phyloP scores from a whole-genome alignment of 2,113 vertebrate species.

The Corvus moneduloides region DNA sequence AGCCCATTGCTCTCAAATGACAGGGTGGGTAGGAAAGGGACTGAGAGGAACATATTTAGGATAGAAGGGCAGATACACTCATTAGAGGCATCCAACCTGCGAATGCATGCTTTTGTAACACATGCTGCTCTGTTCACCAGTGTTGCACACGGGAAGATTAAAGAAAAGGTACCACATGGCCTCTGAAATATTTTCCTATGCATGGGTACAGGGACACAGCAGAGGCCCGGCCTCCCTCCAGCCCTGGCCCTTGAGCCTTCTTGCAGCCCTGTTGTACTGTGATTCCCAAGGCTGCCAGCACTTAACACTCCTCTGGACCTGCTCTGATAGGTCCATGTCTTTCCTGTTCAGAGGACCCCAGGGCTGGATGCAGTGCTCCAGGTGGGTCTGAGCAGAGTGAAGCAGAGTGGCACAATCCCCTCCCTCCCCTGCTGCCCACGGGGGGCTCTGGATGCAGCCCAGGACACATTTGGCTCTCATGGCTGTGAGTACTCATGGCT shows the following conservation, averaged over 20 bases:
- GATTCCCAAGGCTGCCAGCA: not conserved
- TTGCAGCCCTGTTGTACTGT: not conserved
- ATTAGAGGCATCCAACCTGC: not conserved
- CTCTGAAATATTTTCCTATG: not conserved
- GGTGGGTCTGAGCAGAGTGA: not conserved
- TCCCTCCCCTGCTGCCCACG: accelerated
- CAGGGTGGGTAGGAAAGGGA: not conserved
- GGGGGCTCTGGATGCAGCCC: accelerated
- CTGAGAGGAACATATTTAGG: not conserved
- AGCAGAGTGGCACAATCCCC: not conserved
- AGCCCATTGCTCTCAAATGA: not conserved
- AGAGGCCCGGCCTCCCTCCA: not conserved
- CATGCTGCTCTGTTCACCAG: not conserved
- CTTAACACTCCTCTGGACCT: not conserved
- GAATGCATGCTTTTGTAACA: accelerated
- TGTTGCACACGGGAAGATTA: not conserved
- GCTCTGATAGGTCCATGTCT: not conserved
- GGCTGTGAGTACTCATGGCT: not conserved
- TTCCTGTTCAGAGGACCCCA: not conserved
- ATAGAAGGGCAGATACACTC: not conserved
- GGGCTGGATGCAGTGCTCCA: not conserved
- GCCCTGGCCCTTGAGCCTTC: not conserved
- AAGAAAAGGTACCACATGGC: not conserved
- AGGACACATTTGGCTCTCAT: not conserved
- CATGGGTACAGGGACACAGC: not conserved